These are phyloP conservation scores for Petrolisthes cinctipes DNA, from an alignment of 2,888 invertebrate species.

Conservation along the genomic window DNA sequence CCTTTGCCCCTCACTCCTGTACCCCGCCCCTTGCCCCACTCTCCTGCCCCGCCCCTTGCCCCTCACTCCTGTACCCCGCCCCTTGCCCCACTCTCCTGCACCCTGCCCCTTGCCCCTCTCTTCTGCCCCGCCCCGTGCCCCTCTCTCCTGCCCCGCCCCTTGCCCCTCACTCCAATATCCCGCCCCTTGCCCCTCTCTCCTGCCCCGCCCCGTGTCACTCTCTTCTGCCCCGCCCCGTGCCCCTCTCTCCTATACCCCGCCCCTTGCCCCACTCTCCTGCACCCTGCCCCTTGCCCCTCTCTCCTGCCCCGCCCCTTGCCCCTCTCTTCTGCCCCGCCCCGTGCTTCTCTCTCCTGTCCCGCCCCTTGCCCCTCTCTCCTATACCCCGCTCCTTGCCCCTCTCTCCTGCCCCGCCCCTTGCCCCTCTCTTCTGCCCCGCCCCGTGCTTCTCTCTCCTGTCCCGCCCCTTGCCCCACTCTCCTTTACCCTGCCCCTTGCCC, in stretches of 20 bases:
- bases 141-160: background rate
- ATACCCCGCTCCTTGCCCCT: background rate
- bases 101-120: background rate
- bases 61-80: background rate
- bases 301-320: background rate
- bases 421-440: background rate
- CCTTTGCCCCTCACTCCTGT: background rate
- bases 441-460: too few relatives aligned
- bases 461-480: background rate
- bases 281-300: background rate
- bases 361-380: background rate
- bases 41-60: background rate
- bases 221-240: background rate
- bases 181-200: background rate
- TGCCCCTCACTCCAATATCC: background rate
- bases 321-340: background rate
- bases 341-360: background rate
- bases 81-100: background rate
- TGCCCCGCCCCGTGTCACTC: background rate
- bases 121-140: background rate
- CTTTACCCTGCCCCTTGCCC: background rate
- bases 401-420: background rate
- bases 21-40: background rate
- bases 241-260: background rate
- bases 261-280: background rate